Evolutionary conservation across 2,888 invertebrate species (phyloP).

Genomic region (Andrena haemorrhoa): DNA sequence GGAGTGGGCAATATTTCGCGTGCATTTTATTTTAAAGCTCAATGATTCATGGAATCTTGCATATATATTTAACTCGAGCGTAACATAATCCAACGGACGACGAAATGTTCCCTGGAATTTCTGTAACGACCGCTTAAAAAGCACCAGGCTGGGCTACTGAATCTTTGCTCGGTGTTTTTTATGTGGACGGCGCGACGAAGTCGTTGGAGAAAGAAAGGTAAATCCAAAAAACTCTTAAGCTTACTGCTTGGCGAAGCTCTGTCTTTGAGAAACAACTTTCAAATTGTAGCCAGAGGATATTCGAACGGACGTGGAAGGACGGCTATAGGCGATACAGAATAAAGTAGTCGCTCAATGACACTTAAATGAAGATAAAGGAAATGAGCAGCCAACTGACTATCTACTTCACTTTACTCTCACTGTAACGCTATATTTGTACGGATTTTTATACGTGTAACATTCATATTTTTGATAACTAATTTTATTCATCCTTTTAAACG

Average conservation of each 20-base stretch:
- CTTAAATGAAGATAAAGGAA: neutral
- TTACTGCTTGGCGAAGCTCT: constrained; percentile 43
- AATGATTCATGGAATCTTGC: constrained; percentile 60
- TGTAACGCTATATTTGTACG: neutral
- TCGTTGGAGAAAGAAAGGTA: constrained; percentile 35
- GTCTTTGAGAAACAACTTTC: constrained; percentile 72
- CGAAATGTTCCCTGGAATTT: constrained; percentile 54
- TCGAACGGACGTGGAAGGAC: constrained; percentile 74
- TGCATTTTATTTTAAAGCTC: constrained; percentile 40
- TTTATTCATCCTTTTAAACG: neutral
- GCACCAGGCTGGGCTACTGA: constrained; percentile 35
- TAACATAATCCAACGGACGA: constrained; percentile 51
- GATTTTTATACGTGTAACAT: neutral
- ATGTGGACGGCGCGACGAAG: constrained; percentile 54
- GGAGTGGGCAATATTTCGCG: constrained; percentile 38
- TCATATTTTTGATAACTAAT: neutral
- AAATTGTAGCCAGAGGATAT: constrained; percentile 74
- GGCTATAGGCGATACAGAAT: neutral
- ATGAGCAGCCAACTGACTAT: neutral
- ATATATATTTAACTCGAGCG: constrained; percentile 35
- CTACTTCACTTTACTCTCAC: neutral
- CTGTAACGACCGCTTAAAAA: constrained; percentile 53
- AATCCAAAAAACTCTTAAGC: constrained; percentile 71
- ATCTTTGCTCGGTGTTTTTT: constrained; percentile 61
- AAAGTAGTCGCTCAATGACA: neutral